Base-by-base conservation (phyloP, 1,140 invertebrate species). In the Bombus impatiens region DNA sequence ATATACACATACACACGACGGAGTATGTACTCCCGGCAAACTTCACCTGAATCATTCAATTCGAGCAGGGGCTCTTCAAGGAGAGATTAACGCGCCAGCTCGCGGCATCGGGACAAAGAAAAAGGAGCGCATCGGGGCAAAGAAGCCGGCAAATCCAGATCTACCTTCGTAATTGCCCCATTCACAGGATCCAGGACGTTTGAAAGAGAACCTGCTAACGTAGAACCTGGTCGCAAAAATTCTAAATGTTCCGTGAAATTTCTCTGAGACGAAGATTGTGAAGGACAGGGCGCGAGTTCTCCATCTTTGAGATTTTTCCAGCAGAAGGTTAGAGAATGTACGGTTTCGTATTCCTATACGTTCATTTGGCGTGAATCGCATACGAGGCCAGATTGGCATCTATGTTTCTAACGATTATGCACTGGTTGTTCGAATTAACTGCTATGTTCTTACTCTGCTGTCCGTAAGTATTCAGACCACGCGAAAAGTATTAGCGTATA, bases 1-100 rank as follows among this genome's bases (percentile, higher is more conserved):
- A 59, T 9, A 28, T 22, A 28, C 25, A 62, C 32, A n/a, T 13
- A n/a, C 4, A 35, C 47, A 35, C 35, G 3, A 13, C 59, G 28
- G 88, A 82, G 75, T 81, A 81, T 85, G 76, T 85, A 88, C 77
- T 82, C 86, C 86, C 83, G n/a, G 79, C 83, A 88, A 90, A 86
- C 89, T 90, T 89, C 86, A 90, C 89, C 88, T 84, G 89, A 90
- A 90, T 90, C 89, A 88, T 90, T 86, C 89, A 90, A 90, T 90
- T 90, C 88, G 90, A 35, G 53, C 80, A 28, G 59, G 81, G 59
- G 77, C 86, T 82, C 89, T 90, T 88, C 67, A 90, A 90, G 72
- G 81, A 88, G 88, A 90, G 89, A 90, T 90, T 90, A 90, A 90
- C 89, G 79, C 88, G 88, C 86, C 88, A 82, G 79, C 79, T 88